A percentile compares a stretch with the other conserved stretches of the same genome.
Evolutionary conservation across 2,888 invertebrate genomes (phyloP).

Genomic region (Hypomecis atomaria): DNA sequence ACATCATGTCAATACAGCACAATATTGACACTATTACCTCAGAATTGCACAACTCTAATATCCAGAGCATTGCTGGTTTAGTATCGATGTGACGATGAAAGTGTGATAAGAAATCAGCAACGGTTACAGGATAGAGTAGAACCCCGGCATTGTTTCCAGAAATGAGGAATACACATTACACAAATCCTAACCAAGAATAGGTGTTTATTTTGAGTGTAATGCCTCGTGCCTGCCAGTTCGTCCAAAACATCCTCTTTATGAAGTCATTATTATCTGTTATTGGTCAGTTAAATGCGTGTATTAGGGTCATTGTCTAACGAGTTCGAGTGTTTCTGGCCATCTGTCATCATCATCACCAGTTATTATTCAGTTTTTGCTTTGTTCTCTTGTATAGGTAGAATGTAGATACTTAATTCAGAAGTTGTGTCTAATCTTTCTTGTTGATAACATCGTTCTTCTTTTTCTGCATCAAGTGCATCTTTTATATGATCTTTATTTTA

Average conservation of each 20-base stretch:
- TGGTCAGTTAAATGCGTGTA: constrained; percentile 22
- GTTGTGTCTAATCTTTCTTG: no score
- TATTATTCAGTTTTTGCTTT: no score
- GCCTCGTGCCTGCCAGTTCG: constrained; percentile 58
- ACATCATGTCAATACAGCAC: constrained; percentile 43
- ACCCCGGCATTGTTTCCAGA: constrained; percentile 14
- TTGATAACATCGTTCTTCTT: no score
- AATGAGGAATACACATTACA: constrained; percentile 17
- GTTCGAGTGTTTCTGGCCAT: not conserved
- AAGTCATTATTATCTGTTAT: constrained; percentile 43
- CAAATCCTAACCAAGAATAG: constrained; percentile 49
- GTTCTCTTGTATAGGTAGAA: no score
- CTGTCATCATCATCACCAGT: no score
- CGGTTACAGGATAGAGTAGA: constrained; percentile 25
- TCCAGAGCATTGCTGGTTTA: constrained; percentile 30
- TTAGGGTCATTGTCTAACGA: constrained; percentile 27
- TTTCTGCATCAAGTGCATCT: no score
- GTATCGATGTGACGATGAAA: not conserved
- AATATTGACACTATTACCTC: constrained; percentile 38
- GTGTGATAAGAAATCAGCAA: constrained; percentile 21
- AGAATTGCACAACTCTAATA: constrained; percentile 43
- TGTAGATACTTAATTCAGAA: no score
- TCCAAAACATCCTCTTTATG: constrained; percentile 60
- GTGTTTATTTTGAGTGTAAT: constrained; percentile 57
- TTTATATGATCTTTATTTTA: no score